Base-by-base conservation (phyloP, 1,140 invertebrate species). In the Hermatobates lingyangjiaoensis region DNA sequence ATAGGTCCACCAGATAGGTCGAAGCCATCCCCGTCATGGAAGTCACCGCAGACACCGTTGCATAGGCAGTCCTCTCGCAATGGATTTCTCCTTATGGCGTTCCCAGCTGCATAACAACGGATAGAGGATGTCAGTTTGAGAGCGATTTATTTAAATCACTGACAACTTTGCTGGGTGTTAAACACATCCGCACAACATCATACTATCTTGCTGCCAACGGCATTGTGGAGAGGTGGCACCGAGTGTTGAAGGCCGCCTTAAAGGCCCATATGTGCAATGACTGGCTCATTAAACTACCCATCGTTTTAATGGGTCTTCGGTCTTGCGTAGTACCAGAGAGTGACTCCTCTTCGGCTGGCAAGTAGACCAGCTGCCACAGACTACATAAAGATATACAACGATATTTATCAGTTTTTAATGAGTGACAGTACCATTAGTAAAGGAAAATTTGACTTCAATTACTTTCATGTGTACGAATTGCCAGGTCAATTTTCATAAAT, bases 1-100 rank as follows among this genome's bases (percentile, higher is more conserved):
- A 72, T 54, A 48, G 63, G 23, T 64, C 57, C 49, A 68, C 70
- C 3, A 50, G 64, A n/a, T 74, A 66, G 67, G 66, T 64, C 0
- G 68, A 70, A 58, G 64, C 64, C 2, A 51, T 66, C 18, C 69
- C 69, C 2, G 26, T 70, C 0, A 18, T 48, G 15, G 63, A 71
- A 25, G 67, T 66, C 1, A 56, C 60, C 5, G 65, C 67, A 7
- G 57, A 63, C 27, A 61, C 61, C 5, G 59, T 68, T 1, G 59
- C n/a, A n/a, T n/a, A n/a, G n/a, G n/a, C n/a, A n/a, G n/a, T 48
- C 3, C 25, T 66, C 66, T 48, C 4, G 5, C 3, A 5, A 5
- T 48, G 47, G 47, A 30, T 48, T 48, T 3, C 26, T n/a, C 61
- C n/a, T 60, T 57, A 55, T 58, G 61, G 60, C 1, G 45, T 51